A percentile compares a stretch with the other conserved stretches of the same genome.
Conservation (phyloP, 2,113 vertebrate species). For the Lophochroa leadbeateri region DNA sequence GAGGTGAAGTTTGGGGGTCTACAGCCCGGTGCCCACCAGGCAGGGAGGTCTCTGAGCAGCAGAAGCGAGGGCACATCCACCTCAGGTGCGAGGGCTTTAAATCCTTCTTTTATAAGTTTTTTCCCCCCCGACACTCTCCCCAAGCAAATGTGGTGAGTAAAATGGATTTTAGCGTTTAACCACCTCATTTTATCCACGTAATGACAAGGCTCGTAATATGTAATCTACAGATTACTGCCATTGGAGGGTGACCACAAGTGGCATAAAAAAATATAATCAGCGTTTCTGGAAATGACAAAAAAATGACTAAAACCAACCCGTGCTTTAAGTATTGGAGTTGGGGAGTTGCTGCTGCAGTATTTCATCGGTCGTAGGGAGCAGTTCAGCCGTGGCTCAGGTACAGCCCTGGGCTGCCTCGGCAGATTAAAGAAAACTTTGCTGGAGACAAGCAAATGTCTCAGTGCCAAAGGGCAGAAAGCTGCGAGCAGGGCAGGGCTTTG, state of each 20-base stretch:
- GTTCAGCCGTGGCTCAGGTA: constrained; percentile 15
- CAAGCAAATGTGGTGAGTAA: constrained; percentile 48
- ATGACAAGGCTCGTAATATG: constrained; percentile 60
- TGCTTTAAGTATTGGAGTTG: not conserved
- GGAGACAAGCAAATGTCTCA: not conserved
- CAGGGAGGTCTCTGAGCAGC: not conserved
- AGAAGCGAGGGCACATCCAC: not conserved
- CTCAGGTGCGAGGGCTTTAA: not conserved
- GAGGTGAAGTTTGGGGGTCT: not conserved
- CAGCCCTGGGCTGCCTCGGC: not conserved
- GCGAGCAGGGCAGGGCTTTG: not conserved
- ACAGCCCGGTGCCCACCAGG: not conserved
- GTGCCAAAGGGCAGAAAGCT: constrained; percentile 24
- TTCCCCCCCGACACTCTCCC: not conserved
- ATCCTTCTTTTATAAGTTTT: not conserved
- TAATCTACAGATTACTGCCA: constrained; percentile 62
- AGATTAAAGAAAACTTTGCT: constrained; percentile 24
- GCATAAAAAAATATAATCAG: not conserved
- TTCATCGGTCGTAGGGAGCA: not conserved
- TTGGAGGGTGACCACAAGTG: constrained; percentile 56
- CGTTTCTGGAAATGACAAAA: constrained; percentile 13
- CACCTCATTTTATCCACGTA: constrained; percentile 57
- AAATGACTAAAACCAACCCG: not conserved
- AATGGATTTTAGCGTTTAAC: constrained; percentile 60
- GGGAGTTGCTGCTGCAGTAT: not conserved